These are phyloP conservation scores for Hypothenemus hampei DNA, from an alignment of 1,140 invertebrate species.

Conservation along the genomic window DNA sequence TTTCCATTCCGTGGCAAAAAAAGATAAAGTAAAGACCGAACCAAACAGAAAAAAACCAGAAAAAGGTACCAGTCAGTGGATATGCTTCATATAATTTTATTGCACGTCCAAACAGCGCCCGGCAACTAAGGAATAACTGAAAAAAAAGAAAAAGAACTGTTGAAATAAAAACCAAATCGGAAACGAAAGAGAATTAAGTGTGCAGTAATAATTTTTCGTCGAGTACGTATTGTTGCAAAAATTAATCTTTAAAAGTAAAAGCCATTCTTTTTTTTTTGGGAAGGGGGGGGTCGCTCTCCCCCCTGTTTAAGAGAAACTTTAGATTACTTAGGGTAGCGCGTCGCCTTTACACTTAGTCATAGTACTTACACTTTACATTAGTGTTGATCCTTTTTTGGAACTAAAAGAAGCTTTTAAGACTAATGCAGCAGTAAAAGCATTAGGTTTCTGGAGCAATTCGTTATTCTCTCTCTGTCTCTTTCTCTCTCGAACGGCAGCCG, in stretches of 20 bases:
- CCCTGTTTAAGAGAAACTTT: constrained; percentile 22
- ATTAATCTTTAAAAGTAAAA: constrained; percentile 24
- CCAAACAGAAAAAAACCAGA: no score
- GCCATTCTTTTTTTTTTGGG: constrained; percentile 23
- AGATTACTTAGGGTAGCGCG: constrained; percentile 23
- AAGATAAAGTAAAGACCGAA: constrained; percentile 26
- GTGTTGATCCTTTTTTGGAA: constrained; percentile 26
- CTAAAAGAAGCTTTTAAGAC: constrained; percentile 26
- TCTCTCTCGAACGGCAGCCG: neutral
- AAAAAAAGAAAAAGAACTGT: no score
- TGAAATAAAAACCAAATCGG: no score
- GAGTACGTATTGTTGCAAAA: neutral
- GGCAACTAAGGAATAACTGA: constrained; percentile 25
- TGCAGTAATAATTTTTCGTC: no score
- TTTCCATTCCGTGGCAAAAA: constrained; percentile 2
- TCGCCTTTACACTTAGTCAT: constrained; percentile 25
- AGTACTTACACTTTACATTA: constrained; percentile 26
- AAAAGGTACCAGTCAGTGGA: constrained; percentile 19
- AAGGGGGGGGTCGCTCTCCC: no score
- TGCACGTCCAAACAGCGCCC: constrained; percentile 23
- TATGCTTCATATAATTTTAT: constrained; percentile 23
- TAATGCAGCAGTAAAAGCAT: constrained; percentile 25
- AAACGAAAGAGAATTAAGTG: no score
- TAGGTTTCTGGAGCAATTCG: constrained; percentile 23
- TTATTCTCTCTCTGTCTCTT: constrained; percentile 21